These are phyloP conservation scores for Albula glossodonta DNA, from an alignment of 2,113 vertebrate species.

Conservation along the genomic window DNA sequence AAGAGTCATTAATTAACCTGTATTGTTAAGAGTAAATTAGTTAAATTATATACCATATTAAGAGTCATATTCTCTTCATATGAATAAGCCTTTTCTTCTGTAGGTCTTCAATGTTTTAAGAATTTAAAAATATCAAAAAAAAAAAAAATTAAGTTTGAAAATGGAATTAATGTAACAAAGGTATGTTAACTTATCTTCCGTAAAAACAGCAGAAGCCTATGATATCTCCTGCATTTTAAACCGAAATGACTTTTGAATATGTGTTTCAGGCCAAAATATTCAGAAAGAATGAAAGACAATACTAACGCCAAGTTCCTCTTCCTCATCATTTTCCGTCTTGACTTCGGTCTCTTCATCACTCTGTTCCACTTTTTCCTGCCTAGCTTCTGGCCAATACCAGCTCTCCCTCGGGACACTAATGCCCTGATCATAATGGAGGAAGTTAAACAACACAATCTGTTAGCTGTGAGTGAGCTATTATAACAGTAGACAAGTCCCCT, in stretches of 20 bases:
- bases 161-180: background rate
- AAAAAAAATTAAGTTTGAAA: background rate
- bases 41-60: no score
- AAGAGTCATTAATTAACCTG: background rate
- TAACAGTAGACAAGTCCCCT: no score
- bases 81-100: no score
- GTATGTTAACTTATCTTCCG: no score
- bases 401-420: constrained; percentile 77
- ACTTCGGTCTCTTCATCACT: constrained; percentile 59
- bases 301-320: constrained; percentile 77
- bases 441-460: constrained; percentile 37
- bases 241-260: background rate
- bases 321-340: constrained; percentile 63
- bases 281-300: background rate
- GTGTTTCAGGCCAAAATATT: background rate
- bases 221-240: background rate
- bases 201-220: no score
- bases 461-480: background rate
- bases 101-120: no score
- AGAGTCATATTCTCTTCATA: no score
- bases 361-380: constrained; percentile 68
- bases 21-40: background rate
- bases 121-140: no score
- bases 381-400: constrained; percentile 87
- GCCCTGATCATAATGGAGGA: constrained; percentile 64